Evolutionary conservation across 2,888 invertebrate genomes (phyloP).

Genomic region (Keiferia lycopersicella): DNA sequence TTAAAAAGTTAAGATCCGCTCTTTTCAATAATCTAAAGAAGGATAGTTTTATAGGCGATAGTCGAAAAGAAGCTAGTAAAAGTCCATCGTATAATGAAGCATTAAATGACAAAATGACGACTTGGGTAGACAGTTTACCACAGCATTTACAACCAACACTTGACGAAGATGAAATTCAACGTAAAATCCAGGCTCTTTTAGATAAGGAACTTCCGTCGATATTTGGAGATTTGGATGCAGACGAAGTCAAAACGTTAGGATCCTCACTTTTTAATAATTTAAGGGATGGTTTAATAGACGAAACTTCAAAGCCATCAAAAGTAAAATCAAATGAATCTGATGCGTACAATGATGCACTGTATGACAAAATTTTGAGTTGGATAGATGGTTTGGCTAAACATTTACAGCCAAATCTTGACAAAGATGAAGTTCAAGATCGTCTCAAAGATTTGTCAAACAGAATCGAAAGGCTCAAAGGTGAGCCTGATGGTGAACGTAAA

Average conservation of each 20-base stretch:
- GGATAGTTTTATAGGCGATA: constrained; percentile 26
- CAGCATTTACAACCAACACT: neutral
- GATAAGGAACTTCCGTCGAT: neutral
- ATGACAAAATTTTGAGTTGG: neutral
- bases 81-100: no score
- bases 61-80: no score
- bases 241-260: no score
- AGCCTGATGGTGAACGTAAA: neutral
- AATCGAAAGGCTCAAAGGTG: neutral
- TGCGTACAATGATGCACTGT: no score
- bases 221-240: constrained; percentile 12
- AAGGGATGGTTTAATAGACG: no score
- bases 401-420: neutral
- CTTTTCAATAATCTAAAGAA: no score
- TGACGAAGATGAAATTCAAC: neutral
- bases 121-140: neutral
- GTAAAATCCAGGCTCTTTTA: neutral
- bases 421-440: neutral
- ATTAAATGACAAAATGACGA: neutral
- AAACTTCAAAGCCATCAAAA: no score
- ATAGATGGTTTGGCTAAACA: neutral
- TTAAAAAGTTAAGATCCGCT: no score
- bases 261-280: no score
- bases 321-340: no score
- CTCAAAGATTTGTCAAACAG: neutral